Evolutionary conservation across 2,797 vertebrate genomes (phyloP), one percentile per base, ranked within the genome.

Genomic region (Allobates femoralis): DNA sequence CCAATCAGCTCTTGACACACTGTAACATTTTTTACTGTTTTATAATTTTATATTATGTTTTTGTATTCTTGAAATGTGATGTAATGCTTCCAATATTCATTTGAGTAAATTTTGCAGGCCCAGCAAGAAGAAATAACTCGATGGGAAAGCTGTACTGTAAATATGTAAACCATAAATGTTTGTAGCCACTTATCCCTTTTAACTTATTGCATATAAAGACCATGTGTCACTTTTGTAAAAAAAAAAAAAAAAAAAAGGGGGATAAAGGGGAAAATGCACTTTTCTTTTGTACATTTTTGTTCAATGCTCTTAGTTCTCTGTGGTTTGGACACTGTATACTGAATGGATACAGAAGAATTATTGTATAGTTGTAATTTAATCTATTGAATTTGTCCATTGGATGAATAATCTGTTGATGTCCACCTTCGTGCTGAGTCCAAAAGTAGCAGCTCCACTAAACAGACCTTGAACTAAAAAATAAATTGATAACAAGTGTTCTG

Each of bases 21-120:
- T n/a, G 5, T 18, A 60, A 74, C 66, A 58, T 90, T 91, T 91
- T 78, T 74, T 89, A 94, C 79, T 88, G 90, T 94, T 95, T 94
- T 94, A 93, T 94, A 94, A 93, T 94, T 94, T 93, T 94, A 76
- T 93, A 94, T 94, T 95, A 89, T 91, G 92, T 93, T 95, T 95
- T 94, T 93, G 93, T 93, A 93, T 94, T 94, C 93, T 94, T 93
- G 93, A 92, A 94, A 91, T 89, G 90, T 93, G 87, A 90, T 93
- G 88, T 93, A 93, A 93, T 94, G 92, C 93, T 95, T 94, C 94
- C 94, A 94, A 92, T 91, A 92, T 94, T 94, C 89, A 91, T 94
- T 94, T 92, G 93, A 93, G 91, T 55, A 80, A 41, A 30, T 46
- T 75, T 66, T 80, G 56, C 34, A 82, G 34, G 58, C n/a, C 53